Percentiles rank a stretch among this genome's conserved stretches.
phyloP scores from a whole-genome alignment of 2,888 invertebrate species.

The Spilosoma lubricipeda region DNA sequence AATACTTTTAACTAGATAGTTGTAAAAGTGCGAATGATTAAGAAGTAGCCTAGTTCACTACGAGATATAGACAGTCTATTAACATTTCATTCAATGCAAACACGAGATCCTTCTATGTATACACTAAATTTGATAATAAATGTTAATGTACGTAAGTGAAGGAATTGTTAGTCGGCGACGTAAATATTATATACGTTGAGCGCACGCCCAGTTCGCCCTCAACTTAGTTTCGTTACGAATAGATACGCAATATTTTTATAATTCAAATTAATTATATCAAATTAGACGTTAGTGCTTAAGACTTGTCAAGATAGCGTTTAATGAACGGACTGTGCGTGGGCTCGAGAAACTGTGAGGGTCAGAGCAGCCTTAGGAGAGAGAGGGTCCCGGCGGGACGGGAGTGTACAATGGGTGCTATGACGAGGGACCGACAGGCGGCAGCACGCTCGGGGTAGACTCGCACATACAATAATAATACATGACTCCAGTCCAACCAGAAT shows the following conservation, averaged over 20 bases:
- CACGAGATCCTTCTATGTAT: constrained; percentile 55
- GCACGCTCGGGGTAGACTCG: constrained; percentile 33
- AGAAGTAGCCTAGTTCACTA: constrained; percentile 73
- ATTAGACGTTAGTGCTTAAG: constrained; percentile 64
- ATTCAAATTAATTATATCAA: constrained; percentile 68
- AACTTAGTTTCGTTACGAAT: constrained; percentile 31
- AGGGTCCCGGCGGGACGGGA: constrained; percentile 32
- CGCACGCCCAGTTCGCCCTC: constrained; percentile 48
- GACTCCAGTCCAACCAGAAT: constrained; percentile 58
- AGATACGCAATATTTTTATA: constrained; percentile 74
- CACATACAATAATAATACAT: constrained; percentile 48
- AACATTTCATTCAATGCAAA: constrained; percentile 57
- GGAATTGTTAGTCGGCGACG: constrained; percentile 45
- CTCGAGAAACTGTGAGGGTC: constrained; percentile 61
- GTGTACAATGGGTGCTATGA: constrained; percentile 75
- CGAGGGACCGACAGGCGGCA: constrained; percentile 63
- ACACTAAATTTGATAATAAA: constrained; percentile 50
- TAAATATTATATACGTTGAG: constrained; percentile 43
- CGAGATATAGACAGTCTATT: constrained; percentile 49
- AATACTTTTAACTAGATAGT: constrained; percentile 83
- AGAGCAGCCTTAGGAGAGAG: constrained; percentile 61
- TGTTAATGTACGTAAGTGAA: constrained; percentile 45
- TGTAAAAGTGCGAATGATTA: constrained; percentile 71
- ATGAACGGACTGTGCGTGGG: constrained; percentile 56
- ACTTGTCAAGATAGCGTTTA: constrained; percentile 26